Evolutionary conservation across 2,888 invertebrate genomes (phyloP).

Genomic region (Napeogenes inachia): DNA sequence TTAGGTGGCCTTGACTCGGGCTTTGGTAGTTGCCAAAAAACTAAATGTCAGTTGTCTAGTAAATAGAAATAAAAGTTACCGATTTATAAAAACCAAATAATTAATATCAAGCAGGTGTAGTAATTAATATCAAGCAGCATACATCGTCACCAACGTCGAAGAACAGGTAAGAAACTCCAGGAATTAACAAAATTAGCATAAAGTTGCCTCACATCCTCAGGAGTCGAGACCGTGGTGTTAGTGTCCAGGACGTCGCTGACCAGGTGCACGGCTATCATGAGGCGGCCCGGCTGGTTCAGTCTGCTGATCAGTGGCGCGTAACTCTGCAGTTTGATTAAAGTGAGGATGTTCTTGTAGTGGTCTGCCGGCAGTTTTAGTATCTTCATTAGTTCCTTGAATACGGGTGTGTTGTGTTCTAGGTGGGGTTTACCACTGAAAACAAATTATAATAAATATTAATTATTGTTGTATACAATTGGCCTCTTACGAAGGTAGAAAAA

Average conservation of each 20-base stretch:
- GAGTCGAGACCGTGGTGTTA: constrained; percentile 90
- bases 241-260: constrained; percentile 93
- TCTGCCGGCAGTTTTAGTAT: constrained; percentile 96
- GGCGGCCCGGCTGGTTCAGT: constrained; percentile 92
- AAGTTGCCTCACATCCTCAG: constrained; percentile 84
- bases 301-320: constrained; percentile 90
- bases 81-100: too few relatives aligned
- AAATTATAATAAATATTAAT: neutral
- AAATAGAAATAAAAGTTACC: too few relatives aligned
- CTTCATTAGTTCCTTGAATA: constrained; percentile 95
- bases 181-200: neutral
- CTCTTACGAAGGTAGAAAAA: too few relatives aligned
- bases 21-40: too few relatives aligned
- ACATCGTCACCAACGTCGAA: too few relatives aligned
- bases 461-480: too few relatives aligned
- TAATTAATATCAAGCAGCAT: too few relatives aligned
- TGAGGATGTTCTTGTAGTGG: constrained; percentile 94
- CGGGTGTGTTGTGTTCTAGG: constrained; percentile 85
- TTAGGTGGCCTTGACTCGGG: too few relatives aligned
- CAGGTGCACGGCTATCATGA: constrained; percentile 91
- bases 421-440: constrained; percentile 71
- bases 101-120: too few relatives aligned
- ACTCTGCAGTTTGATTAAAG: constrained; percentile 90
- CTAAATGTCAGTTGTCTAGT: too few relatives aligned
- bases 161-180: neutral